Conservation (phyloP, 2,888 invertebrate species). For the Heteromurus nitidus region DNA sequence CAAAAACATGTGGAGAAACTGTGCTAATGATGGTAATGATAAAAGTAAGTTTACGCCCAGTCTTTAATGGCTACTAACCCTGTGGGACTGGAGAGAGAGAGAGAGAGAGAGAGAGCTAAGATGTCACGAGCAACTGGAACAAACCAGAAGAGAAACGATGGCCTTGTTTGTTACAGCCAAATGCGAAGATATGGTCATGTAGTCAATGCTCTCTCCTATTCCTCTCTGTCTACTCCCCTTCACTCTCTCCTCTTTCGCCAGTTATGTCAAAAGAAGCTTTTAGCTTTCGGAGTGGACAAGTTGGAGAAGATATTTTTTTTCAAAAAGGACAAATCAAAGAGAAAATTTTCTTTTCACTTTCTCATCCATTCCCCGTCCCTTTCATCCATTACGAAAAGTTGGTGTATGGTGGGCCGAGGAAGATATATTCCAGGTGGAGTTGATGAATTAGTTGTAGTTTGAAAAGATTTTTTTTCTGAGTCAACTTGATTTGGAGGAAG, state of each 20-base stretch:
- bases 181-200: too few relatives aligned
- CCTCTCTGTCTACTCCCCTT: neutral
- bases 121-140: neutral
- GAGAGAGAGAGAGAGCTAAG: neutral
- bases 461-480: too few relatives aligned
- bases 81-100: slow-evolving; percentile 2
- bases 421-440: too few relatives aligned
- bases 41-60: slow-evolving; percentile 45
- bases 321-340: slow-evolving; percentile 47
- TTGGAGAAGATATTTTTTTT: slow-evolving; percentile 41
- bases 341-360: slow-evolving; percentile 50
- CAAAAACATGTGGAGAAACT: neutral
- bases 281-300: slow-evolving; percentile 41
- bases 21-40: slow-evolving; percentile 50
- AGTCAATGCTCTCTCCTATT: too few relatives aligned
- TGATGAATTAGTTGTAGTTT: too few relatives aligned
- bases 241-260: neutral
- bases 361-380: slow-evolving; percentile 5
- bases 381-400: too few relatives aligned
- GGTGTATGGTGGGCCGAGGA: too few relatives aligned
- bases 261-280: slow-evolving; percentile 47
- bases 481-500: too few relatives aligned
- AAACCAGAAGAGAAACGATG: neutral
- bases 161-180: too few relatives aligned
- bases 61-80: slow-evolving; percentile 49